These are phyloP conservation scores for Toxonevra muliebris DNA, from an alignment of 2,888 invertebrate genomes.

Conservation along the genomic window DNA sequence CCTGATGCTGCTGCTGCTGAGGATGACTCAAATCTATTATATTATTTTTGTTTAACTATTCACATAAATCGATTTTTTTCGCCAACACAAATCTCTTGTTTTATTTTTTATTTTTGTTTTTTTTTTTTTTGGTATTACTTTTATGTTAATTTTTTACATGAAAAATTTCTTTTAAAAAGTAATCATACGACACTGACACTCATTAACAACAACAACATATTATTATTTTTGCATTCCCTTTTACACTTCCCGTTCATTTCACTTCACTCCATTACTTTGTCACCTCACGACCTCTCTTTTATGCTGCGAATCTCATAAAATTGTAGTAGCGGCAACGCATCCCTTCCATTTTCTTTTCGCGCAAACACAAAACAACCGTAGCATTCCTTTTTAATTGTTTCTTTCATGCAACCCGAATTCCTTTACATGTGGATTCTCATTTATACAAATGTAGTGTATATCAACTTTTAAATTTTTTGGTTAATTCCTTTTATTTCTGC, in stretches of 20 bases:
- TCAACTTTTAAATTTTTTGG: constrained; percentile 2
- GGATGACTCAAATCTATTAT: background rate
- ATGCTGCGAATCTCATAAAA: too few relatives aligned
- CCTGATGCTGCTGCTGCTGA: background rate
- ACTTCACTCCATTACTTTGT: background rate
- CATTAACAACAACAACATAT: too few relatives aligned
- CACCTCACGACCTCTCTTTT: too few relatives aligned
- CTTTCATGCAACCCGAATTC: background rate
- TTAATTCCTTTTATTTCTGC: background rate
- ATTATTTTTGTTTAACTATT: too few relatives aligned
- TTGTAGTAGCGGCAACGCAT: too few relatives aligned
- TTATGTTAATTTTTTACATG: too few relatives aligned
- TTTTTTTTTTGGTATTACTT: too few relatives aligned
- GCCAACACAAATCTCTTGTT: too few relatives aligned
- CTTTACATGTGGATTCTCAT: background rate
- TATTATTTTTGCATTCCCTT: background rate
- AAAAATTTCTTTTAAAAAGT: too few relatives aligned
- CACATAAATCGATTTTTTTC: too few relatives aligned
- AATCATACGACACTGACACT: too few relatives aligned
- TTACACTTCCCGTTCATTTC: background rate
- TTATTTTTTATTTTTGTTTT: too few relatives aligned
- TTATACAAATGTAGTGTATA: constrained; percentile 9
- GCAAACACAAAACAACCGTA: background rate
- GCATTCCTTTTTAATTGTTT: background rate
- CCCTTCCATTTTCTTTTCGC: background rate